Evolutionary conservation across 2,113 vertebrate species (phyloP).

Genomic region (Lamprologus callipterus): DNA sequence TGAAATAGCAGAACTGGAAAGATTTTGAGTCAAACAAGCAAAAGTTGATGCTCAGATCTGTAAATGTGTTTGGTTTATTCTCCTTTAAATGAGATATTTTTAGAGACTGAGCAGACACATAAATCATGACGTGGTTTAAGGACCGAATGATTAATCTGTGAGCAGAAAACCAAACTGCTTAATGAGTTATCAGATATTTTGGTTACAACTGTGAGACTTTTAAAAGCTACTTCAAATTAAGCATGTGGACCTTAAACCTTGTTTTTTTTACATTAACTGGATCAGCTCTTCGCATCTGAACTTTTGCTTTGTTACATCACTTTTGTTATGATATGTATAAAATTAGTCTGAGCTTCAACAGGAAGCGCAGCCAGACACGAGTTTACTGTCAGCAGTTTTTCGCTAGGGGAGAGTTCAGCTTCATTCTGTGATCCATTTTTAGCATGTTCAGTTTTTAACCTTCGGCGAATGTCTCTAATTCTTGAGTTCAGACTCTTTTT

Average conservation of each 20-base stretch:
- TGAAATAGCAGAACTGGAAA: not conserved
- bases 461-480: rapidly evolving
- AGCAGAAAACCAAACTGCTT: not conserved
- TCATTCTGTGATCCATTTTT: not conserved
- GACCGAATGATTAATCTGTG: not conserved
- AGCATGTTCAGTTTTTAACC: not conserved
- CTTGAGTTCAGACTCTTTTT: not conserved
- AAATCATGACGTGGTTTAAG: not conserved
- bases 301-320: not conserved
- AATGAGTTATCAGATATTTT: not conserved
- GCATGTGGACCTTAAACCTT: not conserved
- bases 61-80: not conserved
- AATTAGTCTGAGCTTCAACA: not conserved
- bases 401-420: not conserved
- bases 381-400: not conserved
- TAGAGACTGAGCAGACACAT: not conserved
- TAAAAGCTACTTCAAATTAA: not conserved
- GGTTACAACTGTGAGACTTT: not conserved
- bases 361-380: not conserved
- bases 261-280: not conserved
- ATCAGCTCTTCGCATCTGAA: not conserved
- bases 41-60: not conserved
- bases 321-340: not conserved
- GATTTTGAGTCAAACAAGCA: not conserved
- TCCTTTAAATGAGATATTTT: not conserved